These are phyloP conservation scores for Macrophya annulata DNA, from an alignment of 2,888 invertebrate species.

Conservation along the genomic window DNA sequence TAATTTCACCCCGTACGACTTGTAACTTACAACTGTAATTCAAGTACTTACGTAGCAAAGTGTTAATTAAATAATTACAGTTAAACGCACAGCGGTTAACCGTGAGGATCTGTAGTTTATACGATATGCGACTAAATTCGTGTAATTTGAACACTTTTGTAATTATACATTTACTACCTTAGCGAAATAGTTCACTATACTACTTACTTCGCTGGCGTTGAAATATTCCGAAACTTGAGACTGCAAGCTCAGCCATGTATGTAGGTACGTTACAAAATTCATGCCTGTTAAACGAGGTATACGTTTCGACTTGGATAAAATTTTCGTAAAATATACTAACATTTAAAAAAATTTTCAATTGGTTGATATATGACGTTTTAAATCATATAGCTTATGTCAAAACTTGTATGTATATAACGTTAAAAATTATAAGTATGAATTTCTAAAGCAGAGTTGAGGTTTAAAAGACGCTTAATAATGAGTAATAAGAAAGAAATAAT, in stretches of 20 bases:
- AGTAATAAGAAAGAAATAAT: background rate
- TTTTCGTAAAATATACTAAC: background rate
- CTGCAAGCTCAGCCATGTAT: background rate
- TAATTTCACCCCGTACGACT: background rate
- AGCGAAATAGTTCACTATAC: conserved; percentile 4
- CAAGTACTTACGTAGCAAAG: background rate
- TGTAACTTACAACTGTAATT: background rate
- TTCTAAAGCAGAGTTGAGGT: too few species aligned
- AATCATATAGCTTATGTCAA: too few species aligned
- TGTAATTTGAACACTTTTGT: conserved; percentile 27
- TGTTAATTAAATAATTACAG: conserved; percentile 31
- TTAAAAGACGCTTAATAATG: too few species aligned
- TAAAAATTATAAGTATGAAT: too few species aligned
- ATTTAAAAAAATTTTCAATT: background rate
- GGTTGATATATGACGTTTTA: background rate
- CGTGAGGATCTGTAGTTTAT: background rate
- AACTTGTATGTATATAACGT: too few species aligned
- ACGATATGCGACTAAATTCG: background rate
- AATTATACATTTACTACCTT: conserved; percentile 2
- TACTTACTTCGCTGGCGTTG: background rate
- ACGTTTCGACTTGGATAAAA: background rate
- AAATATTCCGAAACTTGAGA: conserved; percentile 20
- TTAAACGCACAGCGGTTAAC: background rate
- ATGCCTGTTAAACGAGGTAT: background rate
- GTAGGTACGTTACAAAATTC: background rate